Percentiles rank a stretch among this genome's conserved stretches.
These are phyloP conservation scores for Ophion slaviceki DNA, from an alignment of 2,888 invertebrate species.

Conservation along the genomic window DNA sequence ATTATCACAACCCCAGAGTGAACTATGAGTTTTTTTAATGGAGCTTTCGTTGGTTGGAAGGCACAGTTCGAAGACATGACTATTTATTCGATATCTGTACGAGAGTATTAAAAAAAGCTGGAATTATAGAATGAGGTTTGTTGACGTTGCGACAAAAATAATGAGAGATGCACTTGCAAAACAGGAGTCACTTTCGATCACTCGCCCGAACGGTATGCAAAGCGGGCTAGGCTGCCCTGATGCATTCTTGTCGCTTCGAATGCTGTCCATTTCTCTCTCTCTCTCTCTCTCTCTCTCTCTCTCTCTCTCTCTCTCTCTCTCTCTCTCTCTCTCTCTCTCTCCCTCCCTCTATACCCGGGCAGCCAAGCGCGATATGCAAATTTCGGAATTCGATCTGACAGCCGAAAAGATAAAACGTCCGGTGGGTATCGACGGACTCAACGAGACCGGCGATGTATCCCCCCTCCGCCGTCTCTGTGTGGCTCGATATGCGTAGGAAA, in stretches of 20 bases:
- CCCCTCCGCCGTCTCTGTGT: background rate
- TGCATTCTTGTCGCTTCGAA: conserved; percentile 11
- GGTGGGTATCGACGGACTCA: conserved; percentile 55
- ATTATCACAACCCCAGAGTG: background rate
- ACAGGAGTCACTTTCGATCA: conserved; percentile 38
- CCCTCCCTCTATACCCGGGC: conserved; percentile 4
- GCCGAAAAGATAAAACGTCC: conserved; percentile 70
- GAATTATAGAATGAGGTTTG: conserved; percentile 3
- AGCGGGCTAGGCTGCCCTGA: background rate
- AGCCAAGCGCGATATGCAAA: conserved; percentile 67
- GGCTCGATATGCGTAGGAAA: background rate
- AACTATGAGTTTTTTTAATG: background rate
- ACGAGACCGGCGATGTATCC: conserved; percentile 14
- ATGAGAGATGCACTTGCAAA: conserved; percentile 18
- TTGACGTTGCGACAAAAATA: conserved; percentile 14
- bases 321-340: conserved; percentile 22
- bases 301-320: background rate
- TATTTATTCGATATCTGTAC: background rate
- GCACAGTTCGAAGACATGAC: background rate
- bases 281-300: conserved; percentile 10
- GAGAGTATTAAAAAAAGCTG: background rate
- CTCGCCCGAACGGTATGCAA: conserved; percentile 10
- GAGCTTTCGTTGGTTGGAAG: background rate
- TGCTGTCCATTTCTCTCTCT: background rate
- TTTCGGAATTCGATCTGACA: conserved; percentile 66